These are phyloP conservation scores for Oreochromis aureus DNA, from an alignment of 2,113 vertebrate genomes.

Conservation along the genomic window DNA sequence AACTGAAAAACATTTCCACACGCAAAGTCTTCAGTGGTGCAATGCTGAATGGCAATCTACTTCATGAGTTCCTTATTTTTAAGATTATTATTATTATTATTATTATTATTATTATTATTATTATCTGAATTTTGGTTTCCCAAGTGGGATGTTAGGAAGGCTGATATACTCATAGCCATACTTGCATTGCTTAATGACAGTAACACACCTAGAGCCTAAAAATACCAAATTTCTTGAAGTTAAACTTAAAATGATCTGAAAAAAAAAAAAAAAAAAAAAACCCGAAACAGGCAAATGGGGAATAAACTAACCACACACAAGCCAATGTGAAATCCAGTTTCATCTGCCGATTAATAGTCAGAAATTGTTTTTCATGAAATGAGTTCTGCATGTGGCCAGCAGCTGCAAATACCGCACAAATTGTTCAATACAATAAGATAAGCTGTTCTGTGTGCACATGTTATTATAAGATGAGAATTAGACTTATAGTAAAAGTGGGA, in stretches of 20 bases:
- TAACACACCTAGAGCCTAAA: not conserved
- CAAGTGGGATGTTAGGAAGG: not conserved
- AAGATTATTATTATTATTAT: not conserved
- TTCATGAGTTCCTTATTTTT: not conserved
- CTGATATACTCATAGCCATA: not conserved
- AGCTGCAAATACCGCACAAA: no score
- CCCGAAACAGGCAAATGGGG: not conserved
- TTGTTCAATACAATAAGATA: no score
- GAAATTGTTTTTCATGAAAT: no score
- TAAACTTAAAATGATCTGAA: not conserved
- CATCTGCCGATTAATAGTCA: not conserved
- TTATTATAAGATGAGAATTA: no score
- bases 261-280: no score
- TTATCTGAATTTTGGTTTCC: not conserved
- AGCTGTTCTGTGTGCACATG: no score
- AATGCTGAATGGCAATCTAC: not conserved
- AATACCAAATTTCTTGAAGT: not conserved
- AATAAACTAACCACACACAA: not conserved
- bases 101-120: no score
- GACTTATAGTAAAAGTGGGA: no score
- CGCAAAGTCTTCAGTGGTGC: not conserved
- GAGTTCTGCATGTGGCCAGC: no score
- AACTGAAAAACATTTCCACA: not conserved
- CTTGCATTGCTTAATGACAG: not conserved
- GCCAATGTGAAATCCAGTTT: not conserved